A percentile compares a stretch with the other conserved stretches of the same genome.
phyloP scores from a whole-genome alignment of 2,888 invertebrate species.

The Cryptocephalus primarius region DNA sequence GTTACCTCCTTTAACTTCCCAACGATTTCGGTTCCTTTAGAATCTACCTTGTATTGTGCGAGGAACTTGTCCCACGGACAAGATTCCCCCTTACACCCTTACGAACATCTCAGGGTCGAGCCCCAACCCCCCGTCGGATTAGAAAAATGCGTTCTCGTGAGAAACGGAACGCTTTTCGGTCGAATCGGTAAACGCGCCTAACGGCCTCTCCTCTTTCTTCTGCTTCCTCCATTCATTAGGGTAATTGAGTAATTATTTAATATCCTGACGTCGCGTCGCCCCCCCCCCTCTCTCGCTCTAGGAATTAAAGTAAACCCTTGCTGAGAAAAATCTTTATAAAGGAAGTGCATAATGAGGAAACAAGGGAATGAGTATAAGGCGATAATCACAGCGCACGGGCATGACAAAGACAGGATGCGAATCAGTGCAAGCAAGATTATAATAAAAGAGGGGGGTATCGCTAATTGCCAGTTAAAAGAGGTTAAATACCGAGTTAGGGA shows the following conservation, averaged over 20 bases:
- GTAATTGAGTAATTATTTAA: constrained; percentile 21
- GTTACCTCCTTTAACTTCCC: too few relatives aligned
- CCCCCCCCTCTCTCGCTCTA: constrained; percentile 1
- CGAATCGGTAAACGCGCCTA: too few relatives aligned
- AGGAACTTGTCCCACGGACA: too few relatives aligned
- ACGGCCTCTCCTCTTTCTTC: too few relatives aligned
- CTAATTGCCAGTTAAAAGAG: constrained; percentile 21
- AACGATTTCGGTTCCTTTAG: too few relatives aligned
- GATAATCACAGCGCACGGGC: constrained; percentile 11
- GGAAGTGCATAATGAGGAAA: constrained; percentile 37
- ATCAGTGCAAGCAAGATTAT: constrained; percentile 7
- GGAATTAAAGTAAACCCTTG: constrained; percentile 31
- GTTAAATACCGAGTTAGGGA: background rate
- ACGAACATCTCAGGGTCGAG: too few relatives aligned
- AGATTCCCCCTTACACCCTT: too few relatives aligned
- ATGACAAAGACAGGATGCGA: constrained; percentile 16
- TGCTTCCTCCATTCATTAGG: too few relatives aligned
- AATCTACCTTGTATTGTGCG: too few relatives aligned
- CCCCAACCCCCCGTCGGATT: too few relatives aligned
- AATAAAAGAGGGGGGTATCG: constrained; percentile 15
- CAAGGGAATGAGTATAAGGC: constrained; percentile 24
- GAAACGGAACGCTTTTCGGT: too few relatives aligned
- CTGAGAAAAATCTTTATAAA: constrained; percentile 31
- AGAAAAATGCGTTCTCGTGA: too few relatives aligned
- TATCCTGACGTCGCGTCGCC: constrained; percentile 18